phyloP scores from a whole-genome alignment of 2,113 vertebrate genomes.

The Mus pahari region DNA sequence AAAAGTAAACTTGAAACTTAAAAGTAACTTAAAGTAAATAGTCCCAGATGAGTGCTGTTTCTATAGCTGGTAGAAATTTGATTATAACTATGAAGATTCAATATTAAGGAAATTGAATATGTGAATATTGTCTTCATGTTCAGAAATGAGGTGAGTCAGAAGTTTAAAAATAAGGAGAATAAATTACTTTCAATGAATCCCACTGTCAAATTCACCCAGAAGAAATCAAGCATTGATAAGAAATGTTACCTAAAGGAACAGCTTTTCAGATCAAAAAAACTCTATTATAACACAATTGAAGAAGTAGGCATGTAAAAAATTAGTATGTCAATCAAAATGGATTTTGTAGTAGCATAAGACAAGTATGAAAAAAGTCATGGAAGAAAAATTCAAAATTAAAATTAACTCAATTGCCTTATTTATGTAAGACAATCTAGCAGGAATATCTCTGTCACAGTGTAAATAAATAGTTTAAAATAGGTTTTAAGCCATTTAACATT shows the following conservation, averaged over 20 bases:
- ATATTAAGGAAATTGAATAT: constrained; percentile 21
- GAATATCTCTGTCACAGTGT: neutral
- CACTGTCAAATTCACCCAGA: neutral
- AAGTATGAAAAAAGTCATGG: neutral
- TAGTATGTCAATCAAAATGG: constrained; percentile 30
- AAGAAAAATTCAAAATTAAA: neutral
- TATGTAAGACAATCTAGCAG: neutral
- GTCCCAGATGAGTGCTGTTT: constrained; percentile 12
- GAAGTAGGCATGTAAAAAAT: neutral
- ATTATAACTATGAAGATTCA: constrained; percentile 31
- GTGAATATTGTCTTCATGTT: neutral
- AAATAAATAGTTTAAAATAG: constrained; percentile 32
- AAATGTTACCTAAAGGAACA: constrained; percentile 9
- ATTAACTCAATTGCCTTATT: neutral
- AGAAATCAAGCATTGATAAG: constrained; percentile 28
- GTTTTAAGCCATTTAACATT: neutral
- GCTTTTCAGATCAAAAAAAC: neutral
- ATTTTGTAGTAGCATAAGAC: neutral
- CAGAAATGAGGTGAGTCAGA: neutral
- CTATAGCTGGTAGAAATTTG: constrained; percentile 46
- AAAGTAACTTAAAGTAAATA: constrained; percentile 41
- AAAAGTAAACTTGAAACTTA: constrained; percentile 58
- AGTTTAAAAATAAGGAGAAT: constrained; percentile 4
- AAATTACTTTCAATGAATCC: neutral
- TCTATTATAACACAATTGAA: constrained; percentile 22